Evolutionary conservation across 2,797 vertebrate genomes (phyloP), one percentile per base, ranked within the genome.

Genomic region (Champsocephalus gunnari): DNA sequence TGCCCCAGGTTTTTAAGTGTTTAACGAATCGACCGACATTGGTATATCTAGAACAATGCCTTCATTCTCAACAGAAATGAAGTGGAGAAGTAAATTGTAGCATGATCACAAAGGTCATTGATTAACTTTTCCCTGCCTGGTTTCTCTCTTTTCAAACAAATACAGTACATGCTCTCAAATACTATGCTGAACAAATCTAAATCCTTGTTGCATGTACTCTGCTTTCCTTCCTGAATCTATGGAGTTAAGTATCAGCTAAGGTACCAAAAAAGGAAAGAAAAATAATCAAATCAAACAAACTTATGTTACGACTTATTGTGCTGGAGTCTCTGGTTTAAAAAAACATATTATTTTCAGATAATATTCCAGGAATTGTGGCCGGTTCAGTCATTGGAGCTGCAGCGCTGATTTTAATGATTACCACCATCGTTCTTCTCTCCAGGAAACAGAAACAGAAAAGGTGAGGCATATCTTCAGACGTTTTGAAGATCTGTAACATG

Each of bases 341-440:
- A 4, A 17, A 43, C 61, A 4, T 45, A 55, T 75, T 80, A 67
- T n/a, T 89, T 80, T 67, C 88, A 97, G 96, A 50, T 72, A 92
- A 92, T 9, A 41, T 90, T 0, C 58, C 95, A 54, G 62, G 94
- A 0, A 94, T 96, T 53, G 12, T 96, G 9, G 88, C 94, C 3
- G 95, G 94, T 57, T 88, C 93, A 55, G 60, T 97, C 44, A 81
- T 97, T 0, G 96, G 95, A 66, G 65, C 86, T 4, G 8, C 94
- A 0, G 57, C 84, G 0, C 59, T 95, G 50, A 90, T 89, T 55
- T 49, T 88, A 0, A 85, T 96, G 17, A 79, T 83, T 10, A 67
- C 78, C 3, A 28, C 93, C 4, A 12, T 87, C 12, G 86, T 93
- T 1, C 54, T 95, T 43, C 19, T 90, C 77, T 69, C 81, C 71